phyloP scores from a whole-genome alignment of 2,888 invertebrate genomes.

The Drosophila heteroneura region DNA sequence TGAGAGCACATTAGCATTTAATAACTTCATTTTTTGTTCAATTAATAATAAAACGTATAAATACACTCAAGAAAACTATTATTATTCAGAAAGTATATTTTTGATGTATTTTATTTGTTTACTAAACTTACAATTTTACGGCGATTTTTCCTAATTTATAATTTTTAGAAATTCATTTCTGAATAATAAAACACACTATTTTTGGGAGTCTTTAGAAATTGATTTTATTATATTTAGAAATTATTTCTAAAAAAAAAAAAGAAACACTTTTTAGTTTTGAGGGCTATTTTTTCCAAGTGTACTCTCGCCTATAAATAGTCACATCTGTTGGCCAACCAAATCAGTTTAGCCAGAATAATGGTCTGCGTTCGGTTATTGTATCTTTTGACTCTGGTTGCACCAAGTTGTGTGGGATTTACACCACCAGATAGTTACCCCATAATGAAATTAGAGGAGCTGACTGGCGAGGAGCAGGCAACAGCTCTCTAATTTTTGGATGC shows the following conservation, averaged over 20 bases:
- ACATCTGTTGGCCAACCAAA: background rate
- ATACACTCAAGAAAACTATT: background rate
- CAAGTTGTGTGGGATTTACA: background rate
- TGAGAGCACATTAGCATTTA: conserved; percentile 5
- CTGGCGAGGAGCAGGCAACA: background rate
- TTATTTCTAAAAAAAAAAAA: too few species aligned
- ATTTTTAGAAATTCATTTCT: background rate
- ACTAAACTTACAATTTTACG: too few species aligned
- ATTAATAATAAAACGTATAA: background rate
- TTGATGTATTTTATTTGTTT: too few species aligned
- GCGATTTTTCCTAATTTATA: too few species aligned
- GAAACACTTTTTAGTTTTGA: background rate
- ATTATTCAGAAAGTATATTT: too few species aligned
- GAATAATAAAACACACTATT: background rate
- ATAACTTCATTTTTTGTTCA: background rate
- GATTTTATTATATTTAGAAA: too few species aligned
- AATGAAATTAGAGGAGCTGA: background rate
- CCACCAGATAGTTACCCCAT: background rate
- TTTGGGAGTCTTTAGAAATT: background rate
- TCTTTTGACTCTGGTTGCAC: background rate
- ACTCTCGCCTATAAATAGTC: background rate
- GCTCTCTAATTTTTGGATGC: background rate
- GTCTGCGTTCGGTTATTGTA: background rate
- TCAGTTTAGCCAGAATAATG: background rate
- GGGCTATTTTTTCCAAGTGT: background rate